Base-by-base conservation (phyloP, 2,888 invertebrate species). In the Strigamia crassipes region DNA sequence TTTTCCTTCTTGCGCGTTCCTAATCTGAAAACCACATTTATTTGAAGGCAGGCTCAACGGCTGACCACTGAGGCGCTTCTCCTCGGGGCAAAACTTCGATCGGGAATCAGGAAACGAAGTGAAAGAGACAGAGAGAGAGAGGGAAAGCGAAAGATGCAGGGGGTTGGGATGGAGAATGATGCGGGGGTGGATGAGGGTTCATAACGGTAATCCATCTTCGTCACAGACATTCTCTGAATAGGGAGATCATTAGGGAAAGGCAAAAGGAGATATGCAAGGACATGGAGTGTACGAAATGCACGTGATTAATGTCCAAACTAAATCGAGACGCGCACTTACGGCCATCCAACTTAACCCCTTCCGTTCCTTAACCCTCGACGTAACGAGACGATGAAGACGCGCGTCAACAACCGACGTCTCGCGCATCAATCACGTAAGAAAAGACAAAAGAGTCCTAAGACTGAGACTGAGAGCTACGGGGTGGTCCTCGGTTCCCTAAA, bases 181-280 rank as follows among this genome's bases (percentile, higher is more conserved):
- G 73, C 73, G 73, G 73, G 73, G 73, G 73, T 73, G 73, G 73
- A 73, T 73, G 73, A 73, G 66, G 34, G 66, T 61, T 81, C 81
- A 81, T 81, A 81, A 81, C 81, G 61, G 81, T 81, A 81, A 81
- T 81, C 81, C 81, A 66, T 81, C 81, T 81, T 81, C 81, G 81
- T 81, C 81, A 81, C 61, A 31, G 42, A 21, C 61, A 81, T 81
- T 81, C 66, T 41, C 81, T 81, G 81, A 81, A 81, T 81, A 66
- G 81, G 81, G 66, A 81, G 81, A 81, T 81, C 81, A 81, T 81
- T 81, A 81, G 81, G 81, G 61, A 73, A 81, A 66, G 81, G 66
- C 81, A 81, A 66, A 73, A 81, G 61, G 51, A 81, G 81, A 81
- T 81, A 81, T 81, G 81, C 81, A 81, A 61, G 42, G 34, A 38